These are phyloP conservation scores for Oasisia sp. DNA, from an alignment of 2,888 invertebrate species.

Conservation along the genomic window DNA sequence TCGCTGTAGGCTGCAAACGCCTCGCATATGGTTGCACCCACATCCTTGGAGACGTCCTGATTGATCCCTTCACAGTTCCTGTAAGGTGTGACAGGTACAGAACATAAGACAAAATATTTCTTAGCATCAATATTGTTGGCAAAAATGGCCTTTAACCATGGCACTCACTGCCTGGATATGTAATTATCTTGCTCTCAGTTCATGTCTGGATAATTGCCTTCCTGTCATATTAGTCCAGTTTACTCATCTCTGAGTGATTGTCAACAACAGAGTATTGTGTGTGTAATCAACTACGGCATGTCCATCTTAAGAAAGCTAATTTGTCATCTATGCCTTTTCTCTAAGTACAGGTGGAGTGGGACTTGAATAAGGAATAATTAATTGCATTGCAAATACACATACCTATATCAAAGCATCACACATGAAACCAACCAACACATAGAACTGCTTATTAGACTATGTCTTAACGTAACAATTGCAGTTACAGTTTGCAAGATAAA, in stretches of 20 bases:
- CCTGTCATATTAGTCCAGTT: not conserved
- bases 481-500: not conserved
- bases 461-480: not conserved
- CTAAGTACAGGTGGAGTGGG: too few relatives aligned
- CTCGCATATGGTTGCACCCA: conserved; percentile 57
- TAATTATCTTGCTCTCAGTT: not conserved
- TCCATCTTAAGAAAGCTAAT: not conserved
- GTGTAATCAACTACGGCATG: not conserved
- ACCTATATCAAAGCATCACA: not conserved
- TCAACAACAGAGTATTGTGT: not conserved
- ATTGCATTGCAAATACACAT: not conserved
- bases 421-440: not conserved
- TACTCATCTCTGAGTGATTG: not conserved
- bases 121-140: too few relatives aligned
- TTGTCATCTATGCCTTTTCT: not conserved
- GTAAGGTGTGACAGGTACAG: too few relatives aligned
- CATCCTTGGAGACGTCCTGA: conserved; percentile 37
- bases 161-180: not conserved
- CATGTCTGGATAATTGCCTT: not conserved
- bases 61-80: conserved; percentile 28
- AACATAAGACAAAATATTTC: too few relatives aligned
- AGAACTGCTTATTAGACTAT: not conserved
- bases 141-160: too few relatives aligned
- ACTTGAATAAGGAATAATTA: not conserved
- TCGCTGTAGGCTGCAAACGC: conserved; percentile 62